phyloP scores from a whole-genome alignment of 2,113 vertebrate species.

The Prunella himalayana region DNA sequence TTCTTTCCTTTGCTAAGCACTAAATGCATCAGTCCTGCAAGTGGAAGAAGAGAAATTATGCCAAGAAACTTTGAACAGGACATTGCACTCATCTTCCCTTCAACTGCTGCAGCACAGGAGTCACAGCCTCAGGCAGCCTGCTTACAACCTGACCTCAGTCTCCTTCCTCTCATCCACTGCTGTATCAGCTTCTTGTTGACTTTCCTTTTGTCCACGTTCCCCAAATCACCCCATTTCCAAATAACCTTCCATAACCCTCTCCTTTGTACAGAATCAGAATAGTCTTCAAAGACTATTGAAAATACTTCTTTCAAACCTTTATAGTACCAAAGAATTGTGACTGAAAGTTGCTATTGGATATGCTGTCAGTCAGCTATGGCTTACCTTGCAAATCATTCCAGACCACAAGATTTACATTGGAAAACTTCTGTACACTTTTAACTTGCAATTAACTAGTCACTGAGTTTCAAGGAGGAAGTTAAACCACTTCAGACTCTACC shows the following conservation, averaged over 20 bases:
- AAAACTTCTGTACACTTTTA: background rate
- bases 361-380: accelerated
- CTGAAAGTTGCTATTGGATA: background rate
- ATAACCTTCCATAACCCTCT: background rate
- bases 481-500: background rate
- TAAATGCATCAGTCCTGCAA: background rate
- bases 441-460: background rate
- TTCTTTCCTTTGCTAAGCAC: background rate
- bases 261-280: background rate
- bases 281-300: background rate
- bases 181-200: accelerated
- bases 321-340: background rate
- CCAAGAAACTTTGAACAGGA: background rate
- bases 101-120: background rate
- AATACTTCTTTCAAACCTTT: background rate
- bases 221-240: background rate
- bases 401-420: background rate
- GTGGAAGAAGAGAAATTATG: background rate
- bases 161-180: background rate
- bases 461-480: background rate
- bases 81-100: background rate
- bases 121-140: background rate
- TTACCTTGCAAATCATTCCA: background rate
- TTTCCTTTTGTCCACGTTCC: background rate
- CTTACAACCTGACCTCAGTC: background rate